Evolutionary conservation across 2,888 invertebrate species (phyloP).

Genomic region (Cyrtodaria siliqua): DNA sequence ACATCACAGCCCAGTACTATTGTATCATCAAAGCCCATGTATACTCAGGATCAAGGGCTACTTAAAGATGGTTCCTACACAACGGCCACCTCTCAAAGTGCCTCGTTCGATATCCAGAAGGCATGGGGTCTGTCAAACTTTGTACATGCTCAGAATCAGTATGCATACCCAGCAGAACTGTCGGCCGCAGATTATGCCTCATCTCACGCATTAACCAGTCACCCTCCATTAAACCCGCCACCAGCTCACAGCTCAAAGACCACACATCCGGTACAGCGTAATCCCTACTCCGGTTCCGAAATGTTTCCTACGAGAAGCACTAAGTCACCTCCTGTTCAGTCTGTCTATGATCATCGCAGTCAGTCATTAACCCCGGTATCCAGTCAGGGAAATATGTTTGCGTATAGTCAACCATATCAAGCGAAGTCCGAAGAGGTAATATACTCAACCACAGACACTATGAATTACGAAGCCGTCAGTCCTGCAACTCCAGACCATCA

Average conservation of each 20-base stretch:
- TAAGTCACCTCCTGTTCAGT: constrained; percentile 47
- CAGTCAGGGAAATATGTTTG: constrained; percentile 30
- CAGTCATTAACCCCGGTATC: constrained; percentile 47
- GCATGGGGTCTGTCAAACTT: constrained; percentile 74
- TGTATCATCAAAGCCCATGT: constrained; percentile 49
- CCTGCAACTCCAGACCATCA: constrained; percentile 73
- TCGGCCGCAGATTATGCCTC: constrained; percentile 38
- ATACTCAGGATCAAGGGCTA: constrained; percentile 42
- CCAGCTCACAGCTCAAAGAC: constrained; percentile 81
- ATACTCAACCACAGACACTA: constrained; percentile 45
- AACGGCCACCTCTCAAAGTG: constrained; percentile 19
- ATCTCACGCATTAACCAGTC: constrained; percentile 49
- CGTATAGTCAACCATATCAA: constrained; percentile 43
- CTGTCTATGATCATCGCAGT: constrained; percentile 42
- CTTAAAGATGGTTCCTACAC: constrained; percentile 33
- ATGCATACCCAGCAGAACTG: constrained; percentile 53
- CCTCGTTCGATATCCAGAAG: too few relatives aligned
- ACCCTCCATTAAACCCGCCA: constrained; percentile 69
- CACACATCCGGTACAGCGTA: constrained; percentile 67
- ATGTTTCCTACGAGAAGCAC: constrained; percentile 44
- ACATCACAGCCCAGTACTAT: constrained; percentile 32
- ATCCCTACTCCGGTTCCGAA: constrained; percentile 65
- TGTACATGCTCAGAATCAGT: constrained; percentile 58
- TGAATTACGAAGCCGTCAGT: constrained; percentile 80
- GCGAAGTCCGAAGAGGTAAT: constrained; percentile 32